Evolutionary conservation across 2,888 invertebrate genomes (phyloP), one percentile per base, ranked within the genome.

Genomic region (Drosophila neonasuta): DNA sequence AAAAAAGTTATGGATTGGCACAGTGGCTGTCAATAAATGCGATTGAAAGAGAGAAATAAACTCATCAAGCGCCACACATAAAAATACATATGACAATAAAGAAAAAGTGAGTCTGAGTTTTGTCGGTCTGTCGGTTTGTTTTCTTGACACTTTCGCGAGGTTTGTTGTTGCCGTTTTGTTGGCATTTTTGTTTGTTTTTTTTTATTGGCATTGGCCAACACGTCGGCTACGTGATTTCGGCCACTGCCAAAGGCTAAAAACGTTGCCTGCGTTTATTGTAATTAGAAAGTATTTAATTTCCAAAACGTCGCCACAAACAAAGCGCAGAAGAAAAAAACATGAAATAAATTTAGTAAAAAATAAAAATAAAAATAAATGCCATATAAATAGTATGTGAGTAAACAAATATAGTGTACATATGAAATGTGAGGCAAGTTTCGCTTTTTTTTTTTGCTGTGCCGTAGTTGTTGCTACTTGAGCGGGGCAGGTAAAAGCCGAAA

Each of bases 281-380:
- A 86, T 86, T 86, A 87, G 86, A 86, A 86, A 86, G 86, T 88
- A 86, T 88, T 86, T 88, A 88, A 87, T 79, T 87, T 79, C 86
- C 77, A 80, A 74, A 70, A 71, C 73, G 70, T 69, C 69, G 59
- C 65, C 55, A 52, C 58, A 69, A 52, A 73, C 51, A 67, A 68
- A 62, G 17, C 39, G 39, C 39, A 36, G 36, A 8, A 44, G 46
- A 54, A 36, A 24, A 44, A 61, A 59, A 55, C n/a, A 20, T 55
- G 32, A 49, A 50, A 48, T 50, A 68, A 60, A 36, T 56, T 46
- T 45, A 56, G 46, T 36, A 56, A 59, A 39, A 56, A 59, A 66
- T 11, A 11, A 39, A 36, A 36, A 36, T 36, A n/a, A 44, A 60
- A 39, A 41, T 55, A 41, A 74, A 61, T 60, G 51, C 75, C 71